These are phyloP conservation scores for Noctua fimbriata DNA, from an alignment of 2,888 invertebrate genomes.

Conservation along the genomic window DNA sequence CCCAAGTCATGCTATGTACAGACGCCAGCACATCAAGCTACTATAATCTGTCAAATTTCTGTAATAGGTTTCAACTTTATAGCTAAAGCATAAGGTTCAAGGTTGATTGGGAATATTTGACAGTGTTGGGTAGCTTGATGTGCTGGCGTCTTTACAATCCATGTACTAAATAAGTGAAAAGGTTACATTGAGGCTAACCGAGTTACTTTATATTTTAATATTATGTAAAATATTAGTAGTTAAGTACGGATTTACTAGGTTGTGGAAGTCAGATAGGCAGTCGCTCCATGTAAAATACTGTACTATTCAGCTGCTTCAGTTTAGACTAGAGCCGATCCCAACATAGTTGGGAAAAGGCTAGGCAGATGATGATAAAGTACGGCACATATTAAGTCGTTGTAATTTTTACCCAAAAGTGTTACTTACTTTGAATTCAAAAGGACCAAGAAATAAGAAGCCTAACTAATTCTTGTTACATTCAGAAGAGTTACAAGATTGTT, in stretches of 20 bases:
- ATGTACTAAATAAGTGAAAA: too few species aligned
- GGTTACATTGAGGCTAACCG: neutral
- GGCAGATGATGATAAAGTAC: neutral
- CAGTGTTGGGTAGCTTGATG: too few species aligned
- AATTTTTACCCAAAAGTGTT: neutral
- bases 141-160: too few species aligned
- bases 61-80: too few species aligned
- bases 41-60: too few species aligned
- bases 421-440: neutral
- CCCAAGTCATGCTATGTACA: neutral
- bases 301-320: neutral
- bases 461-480: constrained; percentile 1
- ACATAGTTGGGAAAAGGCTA: neutral
- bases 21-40: too few species aligned
- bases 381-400: neutral
- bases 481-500: constrained; percentile 12
- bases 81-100: too few species aligned
- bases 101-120: too few species aligned
- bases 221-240: neutral
- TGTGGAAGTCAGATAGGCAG: neutral
- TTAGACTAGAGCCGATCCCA: neutral
- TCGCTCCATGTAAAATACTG: too few species aligned
- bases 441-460: constrained; percentile 17
- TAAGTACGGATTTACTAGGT: neutral
- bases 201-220: neutral